Evolutionary conservation across 2,113 vertebrate species (phyloP).

Genomic region (Cinclus cinclus): DNA sequence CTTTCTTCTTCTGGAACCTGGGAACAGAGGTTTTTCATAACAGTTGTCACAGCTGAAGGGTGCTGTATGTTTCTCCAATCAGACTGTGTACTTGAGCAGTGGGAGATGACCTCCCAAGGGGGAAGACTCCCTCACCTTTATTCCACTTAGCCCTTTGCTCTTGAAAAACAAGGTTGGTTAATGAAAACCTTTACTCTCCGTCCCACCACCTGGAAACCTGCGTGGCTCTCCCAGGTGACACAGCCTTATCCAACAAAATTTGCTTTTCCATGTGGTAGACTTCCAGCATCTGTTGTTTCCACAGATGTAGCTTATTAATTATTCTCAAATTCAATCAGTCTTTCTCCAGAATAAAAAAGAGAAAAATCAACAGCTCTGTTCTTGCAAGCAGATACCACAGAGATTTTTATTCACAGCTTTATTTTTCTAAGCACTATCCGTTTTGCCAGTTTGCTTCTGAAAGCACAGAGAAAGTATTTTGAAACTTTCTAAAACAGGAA

Average conservation of each 20-base stretch:
- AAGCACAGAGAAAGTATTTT: conserved; percentile 44
- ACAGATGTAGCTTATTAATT: conserved; percentile 25
- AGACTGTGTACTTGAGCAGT: not conserved
- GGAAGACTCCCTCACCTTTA: not conserved
- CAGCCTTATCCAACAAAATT: not conserved
- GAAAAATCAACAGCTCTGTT: conserved; percentile 22
- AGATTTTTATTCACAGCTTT: conserved; percentile 39
- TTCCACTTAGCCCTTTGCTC: not conserved
- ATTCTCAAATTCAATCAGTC: conserved; percentile 7
- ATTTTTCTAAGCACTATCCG: conserved; percentile 28
- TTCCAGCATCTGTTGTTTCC: not conserved
- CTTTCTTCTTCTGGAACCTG: not conserved
- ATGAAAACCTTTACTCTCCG: not conserved
- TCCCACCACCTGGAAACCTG: not conserved
- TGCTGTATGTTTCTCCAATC: not conserved
- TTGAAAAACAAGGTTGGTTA: not conserved
- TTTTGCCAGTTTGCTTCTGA: conserved; percentile 44
- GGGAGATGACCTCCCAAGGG: not conserved
- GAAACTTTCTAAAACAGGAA: conserved; percentile 38
- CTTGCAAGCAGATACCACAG: conserved; percentile 26
- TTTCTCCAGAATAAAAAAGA: not conserved
- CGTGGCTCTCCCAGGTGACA: not conserved
- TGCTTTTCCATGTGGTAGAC: not conserved
- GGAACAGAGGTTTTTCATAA: not conserved
- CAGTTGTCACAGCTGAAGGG: not conserved